Evolutionary conservation across 2,888 invertebrate species (phyloP).

Genomic region (Sesia apiformis): DNA sequence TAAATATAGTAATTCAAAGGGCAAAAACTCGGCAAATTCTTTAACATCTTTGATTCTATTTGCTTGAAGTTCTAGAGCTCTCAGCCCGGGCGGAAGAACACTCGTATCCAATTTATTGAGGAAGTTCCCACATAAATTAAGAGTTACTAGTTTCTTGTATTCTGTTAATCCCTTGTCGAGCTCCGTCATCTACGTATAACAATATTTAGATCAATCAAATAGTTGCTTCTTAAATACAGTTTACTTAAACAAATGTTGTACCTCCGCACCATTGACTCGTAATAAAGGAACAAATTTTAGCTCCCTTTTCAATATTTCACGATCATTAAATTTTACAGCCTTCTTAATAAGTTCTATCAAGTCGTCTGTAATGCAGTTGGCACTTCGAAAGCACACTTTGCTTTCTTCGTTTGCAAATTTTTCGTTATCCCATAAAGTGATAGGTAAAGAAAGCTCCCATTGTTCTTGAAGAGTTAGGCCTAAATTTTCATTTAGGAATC

Average conservation of each 20-base stretch:
- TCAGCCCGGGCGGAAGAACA: constrained; percentile 47
- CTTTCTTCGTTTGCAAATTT: constrained; percentile 44
- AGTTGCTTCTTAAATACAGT: not conserved
- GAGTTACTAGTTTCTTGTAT: constrained; percentile 47
- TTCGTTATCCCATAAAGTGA: constrained; percentile 50
- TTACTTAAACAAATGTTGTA: constrained; percentile 10
- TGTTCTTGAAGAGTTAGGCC: constrained; percentile 37
- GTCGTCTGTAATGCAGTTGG: constrained; percentile 45
- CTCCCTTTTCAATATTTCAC: constrained; percentile 29
- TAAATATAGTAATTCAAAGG: constrained; percentile 54
- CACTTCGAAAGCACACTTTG: constrained; percentile 41
- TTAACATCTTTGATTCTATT: constrained; percentile 52
- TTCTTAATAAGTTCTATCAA: constrained; percentile 37
- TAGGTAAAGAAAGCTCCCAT: constrained; percentile 45
- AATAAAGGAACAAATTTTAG: constrained; percentile 35
- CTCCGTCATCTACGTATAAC: constrained; percentile 54
- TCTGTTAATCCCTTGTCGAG: constrained; percentile 46
- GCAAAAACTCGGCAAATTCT: constrained; percentile 37
- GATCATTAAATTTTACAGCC: constrained; percentile 30
- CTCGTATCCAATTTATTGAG: constrained; percentile 36
- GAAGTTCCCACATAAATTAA: constrained; percentile 62
- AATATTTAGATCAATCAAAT: not conserved
- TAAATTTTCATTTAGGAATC: constrained; percentile 40
- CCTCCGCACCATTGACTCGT: constrained; percentile 44
- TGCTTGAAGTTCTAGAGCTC: constrained; percentile 61